Percentiles rank a stretch among this genome's conserved stretches.
Conservation (phyloP, 2,797 vertebrate genomes). For the Muscicapa striata region DNA sequence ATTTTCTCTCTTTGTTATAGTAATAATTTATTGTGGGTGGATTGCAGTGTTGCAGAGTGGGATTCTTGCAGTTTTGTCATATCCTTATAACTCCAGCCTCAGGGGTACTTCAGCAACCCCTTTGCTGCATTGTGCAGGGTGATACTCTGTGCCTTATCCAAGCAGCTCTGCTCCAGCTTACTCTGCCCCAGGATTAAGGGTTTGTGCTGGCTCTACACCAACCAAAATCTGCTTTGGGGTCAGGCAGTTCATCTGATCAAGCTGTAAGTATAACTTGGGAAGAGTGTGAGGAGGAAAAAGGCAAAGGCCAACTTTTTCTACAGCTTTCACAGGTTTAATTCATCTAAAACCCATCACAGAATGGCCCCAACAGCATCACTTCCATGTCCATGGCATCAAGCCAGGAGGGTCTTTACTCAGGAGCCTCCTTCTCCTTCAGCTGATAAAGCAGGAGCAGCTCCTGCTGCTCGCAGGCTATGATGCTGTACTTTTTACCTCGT, state of each 20-base stretch:
- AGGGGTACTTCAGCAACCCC: rapidly evolving
- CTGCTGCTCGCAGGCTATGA: neutral
- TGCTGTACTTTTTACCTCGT: rapidly evolving
- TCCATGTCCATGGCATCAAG: rapidly evolving
- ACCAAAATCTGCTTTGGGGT: neutral
- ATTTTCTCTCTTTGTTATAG: rapidly evolving
- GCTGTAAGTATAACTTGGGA: neutral
- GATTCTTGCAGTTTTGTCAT: rapidly evolving
- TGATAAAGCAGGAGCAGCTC: neutral
- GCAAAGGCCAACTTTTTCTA: neutral
- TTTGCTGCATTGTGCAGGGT: neutral
- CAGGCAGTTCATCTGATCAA: neutral
- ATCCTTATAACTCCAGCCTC: rapidly evolving
- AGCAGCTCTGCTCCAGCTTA: neutral
- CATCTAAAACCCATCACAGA: neutral
- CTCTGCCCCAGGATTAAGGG: neutral
- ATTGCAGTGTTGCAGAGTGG: neutral
- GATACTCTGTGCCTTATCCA: neutral
- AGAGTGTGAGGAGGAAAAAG: neutral
- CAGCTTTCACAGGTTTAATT: neutral
- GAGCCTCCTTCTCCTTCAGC: neutral
- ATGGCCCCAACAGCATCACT: rapidly evolving
- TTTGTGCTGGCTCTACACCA: neutral
- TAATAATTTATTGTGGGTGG: neutral
- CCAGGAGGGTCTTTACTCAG: neutral